Conservation (phyloP, 2,797 vertebrate species). For the Protosalanx chinensis region DNA sequence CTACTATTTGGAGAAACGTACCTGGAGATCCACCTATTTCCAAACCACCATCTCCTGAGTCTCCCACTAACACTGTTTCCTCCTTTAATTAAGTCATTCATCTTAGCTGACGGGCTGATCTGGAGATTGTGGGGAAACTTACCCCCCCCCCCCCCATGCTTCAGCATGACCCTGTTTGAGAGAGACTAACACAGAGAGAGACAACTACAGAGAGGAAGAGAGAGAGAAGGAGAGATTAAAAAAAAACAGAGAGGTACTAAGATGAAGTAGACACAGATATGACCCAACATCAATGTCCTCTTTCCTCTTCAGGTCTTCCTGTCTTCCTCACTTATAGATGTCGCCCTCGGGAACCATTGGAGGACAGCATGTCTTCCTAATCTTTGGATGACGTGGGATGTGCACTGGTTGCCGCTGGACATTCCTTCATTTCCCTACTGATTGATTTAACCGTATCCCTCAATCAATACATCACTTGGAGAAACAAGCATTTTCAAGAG, state of each 20-base stretch:
- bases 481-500: not conserved
- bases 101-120: conserved; percentile 24
- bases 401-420: not conserved
- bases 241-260: not conserved
- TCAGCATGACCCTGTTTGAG: conserved; percentile 18
- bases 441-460: not conserved
- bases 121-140: conserved; percentile 15
- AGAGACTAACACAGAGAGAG: not conserved
- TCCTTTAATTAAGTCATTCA: conserved; percentile 38
- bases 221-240: not conserved
- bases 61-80: conserved; percentile 13
- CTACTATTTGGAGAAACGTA: not conserved
- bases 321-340: conserved; percentile 3
- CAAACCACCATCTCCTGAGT: conserved; percentile 2
- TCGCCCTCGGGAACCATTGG: conserved; percentile 2
- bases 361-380: not conserved
- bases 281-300: conserved; percentile 1
- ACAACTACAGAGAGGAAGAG: not conserved
- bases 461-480: not conserved
- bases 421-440: not conserved
- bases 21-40: not conserved
- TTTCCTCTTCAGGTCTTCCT: not conserved
- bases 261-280: not conserved
- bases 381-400: not conserved
- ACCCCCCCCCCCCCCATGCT: conserved; percentile 1